Evolutionary conservation across 1,140 invertebrate species (phyloP).

Genomic region (Hermetia illucens): DNA sequence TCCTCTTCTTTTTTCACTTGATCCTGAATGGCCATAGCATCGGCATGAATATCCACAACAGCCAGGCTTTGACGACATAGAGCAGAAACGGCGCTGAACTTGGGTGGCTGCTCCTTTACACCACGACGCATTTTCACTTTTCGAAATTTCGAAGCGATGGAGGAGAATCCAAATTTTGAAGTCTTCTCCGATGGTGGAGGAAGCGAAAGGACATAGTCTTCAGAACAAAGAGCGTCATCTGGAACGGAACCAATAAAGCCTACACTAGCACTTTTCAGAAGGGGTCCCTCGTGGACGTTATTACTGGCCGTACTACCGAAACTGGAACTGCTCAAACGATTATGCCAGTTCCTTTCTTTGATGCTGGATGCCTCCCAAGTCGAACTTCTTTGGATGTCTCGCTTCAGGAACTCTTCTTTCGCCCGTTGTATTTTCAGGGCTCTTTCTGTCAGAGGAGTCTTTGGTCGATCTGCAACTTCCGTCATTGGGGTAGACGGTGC

Average conservation of each 20-base stretch:
- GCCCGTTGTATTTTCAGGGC: constrained; percentile 42
- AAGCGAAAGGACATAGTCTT: too few relatives aligned
- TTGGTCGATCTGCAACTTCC: constrained; percentile 9
- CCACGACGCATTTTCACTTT: constrained; percentile 34
- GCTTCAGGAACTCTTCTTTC: constrained; percentile 43
- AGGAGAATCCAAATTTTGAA: constrained; percentile 40
- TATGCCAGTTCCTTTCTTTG: constrained; percentile 19
- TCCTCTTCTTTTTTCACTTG: too few relatives aligned
- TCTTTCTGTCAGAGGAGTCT: constrained; percentile 30
- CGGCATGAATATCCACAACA: neutral
- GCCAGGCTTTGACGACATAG: constrained; percentile 45
- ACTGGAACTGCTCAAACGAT: constrained; percentile 38
- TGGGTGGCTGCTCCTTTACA: constrained; percentile 16
- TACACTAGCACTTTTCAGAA: constrained; percentile 52
- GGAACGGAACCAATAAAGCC: constrained; percentile 42
- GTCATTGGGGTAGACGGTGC: constrained; percentile 7
- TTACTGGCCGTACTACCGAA: constrained; percentile 34
- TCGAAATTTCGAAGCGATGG: constrained; percentile 47
- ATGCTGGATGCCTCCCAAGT: too few relatives aligned
- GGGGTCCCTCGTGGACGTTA: constrained; percentile 17
- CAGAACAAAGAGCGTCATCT: too few relatives aligned
- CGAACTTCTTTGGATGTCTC: neutral
- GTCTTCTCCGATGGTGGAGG: constrained; percentile 19
- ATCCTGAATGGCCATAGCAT: too few relatives aligned
- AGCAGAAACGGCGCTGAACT: constrained; percentile 41